Evolutionary conservation across 1,140 invertebrate genomes (phyloP).

Genomic region (Harpegnathos saltator): DNA sequence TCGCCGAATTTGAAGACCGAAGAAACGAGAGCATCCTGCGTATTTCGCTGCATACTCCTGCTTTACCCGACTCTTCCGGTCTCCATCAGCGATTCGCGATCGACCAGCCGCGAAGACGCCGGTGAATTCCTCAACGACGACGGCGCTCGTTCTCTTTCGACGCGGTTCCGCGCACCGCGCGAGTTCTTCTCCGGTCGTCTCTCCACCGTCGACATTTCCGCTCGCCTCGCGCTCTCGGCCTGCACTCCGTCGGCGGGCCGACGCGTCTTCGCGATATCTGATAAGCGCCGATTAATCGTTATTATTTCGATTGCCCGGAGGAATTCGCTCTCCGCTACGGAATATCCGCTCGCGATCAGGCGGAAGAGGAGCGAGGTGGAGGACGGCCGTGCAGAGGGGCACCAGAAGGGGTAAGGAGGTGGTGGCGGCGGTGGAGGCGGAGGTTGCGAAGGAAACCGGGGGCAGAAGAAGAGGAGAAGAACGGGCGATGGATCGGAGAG

Average conservation of each 20-base stretch:
- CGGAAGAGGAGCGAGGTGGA: conserved; percentile 6
- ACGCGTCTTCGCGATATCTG: conserved; percentile 17
- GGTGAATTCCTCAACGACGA: not conserved
- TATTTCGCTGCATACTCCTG: no score
- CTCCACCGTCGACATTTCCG: conserved; percentile 1
- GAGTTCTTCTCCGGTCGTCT: conserved; percentile 3
- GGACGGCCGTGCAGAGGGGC: conserved; percentile 9
- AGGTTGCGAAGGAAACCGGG: conserved; percentile 20
- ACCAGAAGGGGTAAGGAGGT: no score
- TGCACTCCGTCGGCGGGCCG: not conserved
- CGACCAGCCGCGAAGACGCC: not conserved
- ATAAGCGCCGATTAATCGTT: conserved; percentile 62
- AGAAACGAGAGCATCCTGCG: no score
- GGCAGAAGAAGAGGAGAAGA: conserved; percentile 39
- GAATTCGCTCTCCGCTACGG: conserved; percentile 40
- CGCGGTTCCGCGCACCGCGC: not conserved
- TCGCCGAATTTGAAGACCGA: no score
- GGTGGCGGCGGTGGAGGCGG: not conserved
- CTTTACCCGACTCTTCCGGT: no score
- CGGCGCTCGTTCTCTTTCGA: conserved; percentile 8
- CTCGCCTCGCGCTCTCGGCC: not conserved
- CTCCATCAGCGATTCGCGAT: no score
- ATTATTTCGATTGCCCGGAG: conserved; percentile 61
- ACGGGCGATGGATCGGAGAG: conserved; percentile 40
- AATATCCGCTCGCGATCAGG: conserved; percentile 53